Conservation (phyloP, 2,113 vertebrate genomes). For the Capra hircus region DNA sequence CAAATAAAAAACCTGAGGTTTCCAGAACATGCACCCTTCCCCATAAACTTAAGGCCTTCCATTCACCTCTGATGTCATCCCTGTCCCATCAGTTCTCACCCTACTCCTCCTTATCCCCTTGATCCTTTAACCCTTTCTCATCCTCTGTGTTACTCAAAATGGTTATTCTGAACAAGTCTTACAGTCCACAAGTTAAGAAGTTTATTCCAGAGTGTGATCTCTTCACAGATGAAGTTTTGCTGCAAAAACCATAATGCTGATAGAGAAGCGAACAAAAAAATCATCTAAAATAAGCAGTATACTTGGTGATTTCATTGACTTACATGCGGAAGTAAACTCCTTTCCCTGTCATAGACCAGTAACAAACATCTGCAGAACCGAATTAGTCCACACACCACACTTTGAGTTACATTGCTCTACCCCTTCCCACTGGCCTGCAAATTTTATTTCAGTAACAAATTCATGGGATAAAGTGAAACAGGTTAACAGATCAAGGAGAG, state of each 20-base stretch:
- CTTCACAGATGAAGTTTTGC: neutral
- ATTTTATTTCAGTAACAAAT: neutral
- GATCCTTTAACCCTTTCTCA: neutral
- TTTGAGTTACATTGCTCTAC: neutral
- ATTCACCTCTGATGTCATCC: neutral
- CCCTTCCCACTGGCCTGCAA: neutral
- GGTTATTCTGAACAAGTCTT: neutral
- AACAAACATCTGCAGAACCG: neutral
- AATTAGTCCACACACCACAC: neutral
- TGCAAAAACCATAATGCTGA: neutral
- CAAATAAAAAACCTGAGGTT: neutral
- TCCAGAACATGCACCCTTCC: neutral
- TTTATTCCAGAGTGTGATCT: neutral
- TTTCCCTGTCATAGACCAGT: neutral
- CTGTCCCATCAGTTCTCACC: neutral
- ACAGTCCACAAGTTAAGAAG: neutral
- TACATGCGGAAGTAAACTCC: neutral
- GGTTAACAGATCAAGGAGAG: neutral
- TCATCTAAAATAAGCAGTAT: neutral
- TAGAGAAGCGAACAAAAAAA: neutral
- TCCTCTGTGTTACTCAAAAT: neutral
- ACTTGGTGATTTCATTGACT: neutral
- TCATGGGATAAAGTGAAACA: neutral
- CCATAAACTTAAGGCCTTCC: neutral
- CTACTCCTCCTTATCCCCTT: neutral